These are phyloP conservation scores for Oryzias javanicus DNA, from an alignment of 2,113 vertebrate genomes.

Conservation along the genomic window DNA sequence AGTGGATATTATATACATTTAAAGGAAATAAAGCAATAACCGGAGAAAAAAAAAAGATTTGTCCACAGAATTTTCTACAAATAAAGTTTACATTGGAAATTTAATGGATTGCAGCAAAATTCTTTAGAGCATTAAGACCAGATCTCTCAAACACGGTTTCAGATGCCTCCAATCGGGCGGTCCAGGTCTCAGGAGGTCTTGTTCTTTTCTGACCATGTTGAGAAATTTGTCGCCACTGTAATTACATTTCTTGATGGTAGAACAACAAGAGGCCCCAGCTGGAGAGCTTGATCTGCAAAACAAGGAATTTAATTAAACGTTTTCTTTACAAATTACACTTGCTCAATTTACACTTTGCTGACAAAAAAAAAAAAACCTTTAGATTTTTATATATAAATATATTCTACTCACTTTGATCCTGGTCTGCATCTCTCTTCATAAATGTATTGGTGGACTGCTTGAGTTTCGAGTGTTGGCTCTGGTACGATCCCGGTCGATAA, in stretches of 20 bases:
- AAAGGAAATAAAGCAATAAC: too few relatives aligned
- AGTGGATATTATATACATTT: too few relatives aligned
- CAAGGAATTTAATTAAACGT: neutral
- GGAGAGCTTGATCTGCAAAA: slow-evolving; percentile 41
- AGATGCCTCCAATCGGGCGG: neutral
- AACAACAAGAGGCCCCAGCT: slow-evolving; percentile 53
- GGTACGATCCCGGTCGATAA: slow-evolving; percentile 12
- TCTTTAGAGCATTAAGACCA: too few relatives aligned
- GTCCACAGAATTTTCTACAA: too few relatives aligned
- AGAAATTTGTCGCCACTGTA: neutral
- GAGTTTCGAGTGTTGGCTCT: neutral
- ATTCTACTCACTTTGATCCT: slow-evolving; percentile 27
- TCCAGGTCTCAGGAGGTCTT: neutral
- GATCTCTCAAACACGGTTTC: too few relatives aligned
- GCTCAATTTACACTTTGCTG: too few relatives aligned
- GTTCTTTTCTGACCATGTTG: slow-evolving; percentile 1
- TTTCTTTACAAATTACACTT: too few relatives aligned
- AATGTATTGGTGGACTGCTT: neutral
- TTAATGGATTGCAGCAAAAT: too few relatives aligned
- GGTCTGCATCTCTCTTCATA: slow-evolving; percentile 19
- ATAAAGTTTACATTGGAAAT: too few relatives aligned
- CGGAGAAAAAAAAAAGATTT: too few relatives aligned
- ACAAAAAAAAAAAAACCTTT: too few relatives aligned
- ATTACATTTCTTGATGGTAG: slow-evolving; percentile 11
- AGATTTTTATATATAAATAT: too few relatives aligned